phyloP scores from a whole-genome alignment of 1,140 invertebrate genomes.

The Galendromus occidentalis region DNA sequence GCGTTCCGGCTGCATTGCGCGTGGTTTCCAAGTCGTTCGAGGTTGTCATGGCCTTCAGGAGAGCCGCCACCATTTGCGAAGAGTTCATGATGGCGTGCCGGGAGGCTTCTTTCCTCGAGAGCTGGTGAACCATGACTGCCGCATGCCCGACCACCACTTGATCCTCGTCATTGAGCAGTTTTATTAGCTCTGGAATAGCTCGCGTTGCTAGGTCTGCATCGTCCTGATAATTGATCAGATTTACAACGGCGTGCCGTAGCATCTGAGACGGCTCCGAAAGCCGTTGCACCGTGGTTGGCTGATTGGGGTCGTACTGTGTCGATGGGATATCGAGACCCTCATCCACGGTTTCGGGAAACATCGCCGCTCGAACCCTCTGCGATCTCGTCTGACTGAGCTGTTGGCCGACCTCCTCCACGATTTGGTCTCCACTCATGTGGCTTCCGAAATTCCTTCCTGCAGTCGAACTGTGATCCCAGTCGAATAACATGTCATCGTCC shows the following conservation, averaged over 20 bases:
- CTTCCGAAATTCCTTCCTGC: not conserved
- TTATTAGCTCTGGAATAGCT: constrained; percentile 32
- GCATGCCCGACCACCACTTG: constrained; percentile 85
- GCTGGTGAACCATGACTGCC: constrained; percentile 63
- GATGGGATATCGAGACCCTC: constrained; percentile 28
- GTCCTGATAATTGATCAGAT: constrained; percentile 34
- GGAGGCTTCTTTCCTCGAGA: constrained; percentile 34
- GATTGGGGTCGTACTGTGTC: constrained; percentile 28
- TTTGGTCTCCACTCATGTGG: not conserved
- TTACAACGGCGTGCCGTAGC: constrained; percentile 33
- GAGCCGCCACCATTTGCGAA: constrained; percentile 27
- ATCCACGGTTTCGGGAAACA: constrained; percentile 32
- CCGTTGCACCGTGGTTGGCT: constrained; percentile 30
- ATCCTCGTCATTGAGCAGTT: constrained; percentile 30
- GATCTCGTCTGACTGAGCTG: constrained; percentile 24
- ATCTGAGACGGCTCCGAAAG: constrained; percentile 32
- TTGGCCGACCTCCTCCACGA: constrained; percentile 8
- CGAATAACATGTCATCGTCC: not conserved
- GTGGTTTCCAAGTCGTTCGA: constrained; percentile 29
- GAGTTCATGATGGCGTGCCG: constrained; percentile 31
- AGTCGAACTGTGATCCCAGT: constrained; percentile 27
- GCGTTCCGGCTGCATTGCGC: constrained; percentile 26
- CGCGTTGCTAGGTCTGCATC: constrained; percentile 31
- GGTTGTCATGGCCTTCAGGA: constrained; percentile 30
- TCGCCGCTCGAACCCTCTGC: constrained; percentile 31